Percentiles rank a stretch among this genome's conserved stretches.
These are phyloP conservation scores for Aselliscus stoliczkanus DNA, from an alignment of 2,797 vertebrate species.

Conservation along the genomic window DNA sequence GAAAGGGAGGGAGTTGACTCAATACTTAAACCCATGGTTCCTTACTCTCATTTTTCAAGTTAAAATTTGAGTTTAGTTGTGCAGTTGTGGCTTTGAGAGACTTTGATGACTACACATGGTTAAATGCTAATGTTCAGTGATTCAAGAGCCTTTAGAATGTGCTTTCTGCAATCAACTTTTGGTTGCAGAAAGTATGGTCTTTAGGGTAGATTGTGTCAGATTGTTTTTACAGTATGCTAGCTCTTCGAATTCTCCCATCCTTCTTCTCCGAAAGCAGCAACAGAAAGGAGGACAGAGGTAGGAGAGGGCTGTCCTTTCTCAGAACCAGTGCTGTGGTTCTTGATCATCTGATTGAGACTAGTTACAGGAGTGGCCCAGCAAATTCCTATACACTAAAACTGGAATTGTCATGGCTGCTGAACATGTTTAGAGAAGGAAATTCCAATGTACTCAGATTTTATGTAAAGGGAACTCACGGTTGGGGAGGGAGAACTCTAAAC, in stretches of 20 bases:
- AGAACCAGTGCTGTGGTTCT: background rate
- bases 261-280: background rate
- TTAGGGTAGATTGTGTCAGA: background rate
- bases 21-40: background rate
- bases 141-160: background rate
- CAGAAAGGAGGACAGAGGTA: background rate
- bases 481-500: background rate
- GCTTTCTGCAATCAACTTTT: background rate
- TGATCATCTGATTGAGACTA: background rate
- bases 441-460: constrained; percentile 7
- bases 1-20: background rate
- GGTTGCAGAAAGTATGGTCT: background rate
- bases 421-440: constrained; percentile 42
- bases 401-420: background rate
- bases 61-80: background rate
- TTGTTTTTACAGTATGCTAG: background rate
- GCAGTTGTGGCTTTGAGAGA: background rate
- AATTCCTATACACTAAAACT: background rate
- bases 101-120: background rate
- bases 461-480: background rate
- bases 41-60: background rate
- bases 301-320: background rate
- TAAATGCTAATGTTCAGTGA: background rate
- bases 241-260: background rate
- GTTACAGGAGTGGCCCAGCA: background rate